Evolutionary conservation across 1,140 invertebrate species (phyloP), one percentile per base, ranked within the genome.

Genomic region (Dendrolimus kikuchii): DNA sequence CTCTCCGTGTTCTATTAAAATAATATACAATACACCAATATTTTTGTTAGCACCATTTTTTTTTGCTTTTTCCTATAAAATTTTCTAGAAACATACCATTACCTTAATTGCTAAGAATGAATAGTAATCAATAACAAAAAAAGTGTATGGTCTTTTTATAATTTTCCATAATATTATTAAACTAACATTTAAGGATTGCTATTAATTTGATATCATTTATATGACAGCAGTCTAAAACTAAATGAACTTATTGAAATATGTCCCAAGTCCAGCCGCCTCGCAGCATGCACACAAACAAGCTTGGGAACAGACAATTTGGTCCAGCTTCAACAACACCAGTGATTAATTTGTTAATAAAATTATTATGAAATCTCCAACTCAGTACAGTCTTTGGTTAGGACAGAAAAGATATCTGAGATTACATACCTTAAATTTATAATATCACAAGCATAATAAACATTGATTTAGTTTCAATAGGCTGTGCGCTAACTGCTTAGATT

Each of bases 311-410:
- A 74, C 51, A 75, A 80, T 86, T 86, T 83, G 80, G 80, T 83
- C 78, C 80, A 77, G 74, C 68, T 80, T 72, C 77, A 81, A 82
- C 76, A 77, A 80, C 51, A 66, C 45, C 1, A 58, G 48, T 64
- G 46, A 60, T 45, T 56, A 38, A 60, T 57, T 60, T 72, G 67
- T 76, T 77, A 73, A 67, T 70, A 64, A 55, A 43, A 69, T 69
- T 60, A 63, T 64, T 61, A 55, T 62, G 62, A 72, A 72, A 78
- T 76, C 61, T 71, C 66, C 66, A 51, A 49, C 23, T 75, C 71
- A 67, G 68, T 77, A 79, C 80, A 86, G 79, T 86, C 82, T 86
- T 86, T 86, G 81, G 82, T 86, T 82, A 84, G 77, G 68, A 82
- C 70, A 84, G 74, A 76, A 57, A 74, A 81, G 66, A 74, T 68